Percentiles rank a stretch among this genome's conserved stretches.
phyloP scores from a whole-genome alignment of 2,113 vertebrate species.

The Gnathonemus echidnorhynchus region DNA sequence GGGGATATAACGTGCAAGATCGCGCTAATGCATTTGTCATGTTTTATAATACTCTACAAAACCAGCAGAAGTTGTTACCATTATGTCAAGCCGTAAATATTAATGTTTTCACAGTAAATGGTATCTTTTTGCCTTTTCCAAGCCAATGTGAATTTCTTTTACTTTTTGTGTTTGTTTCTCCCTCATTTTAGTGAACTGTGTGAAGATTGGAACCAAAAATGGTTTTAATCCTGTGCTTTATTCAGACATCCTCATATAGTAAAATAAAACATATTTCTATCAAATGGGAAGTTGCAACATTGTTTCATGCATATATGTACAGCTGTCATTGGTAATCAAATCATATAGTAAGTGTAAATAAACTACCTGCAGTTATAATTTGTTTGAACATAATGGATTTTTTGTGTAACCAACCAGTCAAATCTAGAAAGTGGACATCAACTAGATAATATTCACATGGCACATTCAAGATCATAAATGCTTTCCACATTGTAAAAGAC shows the following conservation, averaged over 20 bases:
- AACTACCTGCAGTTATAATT: neutral
- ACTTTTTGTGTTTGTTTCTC: neutral
- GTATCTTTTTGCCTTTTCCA: neutral
- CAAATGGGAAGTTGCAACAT: neutral
- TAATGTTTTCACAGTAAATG: neutral
- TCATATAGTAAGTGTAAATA: neutral
- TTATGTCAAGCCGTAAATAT: neutral
- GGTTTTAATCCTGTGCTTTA: conserved; percentile 24
- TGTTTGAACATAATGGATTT: neutral
- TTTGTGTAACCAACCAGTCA: neutral
- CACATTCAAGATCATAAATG: neutral
- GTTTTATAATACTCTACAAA: conserved; percentile 33
- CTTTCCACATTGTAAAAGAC: neutral
- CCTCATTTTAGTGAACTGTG: neutral
- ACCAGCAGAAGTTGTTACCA: conserved; percentile 40
- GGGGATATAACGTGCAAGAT: conserved; percentile 24
- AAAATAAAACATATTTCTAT: neutral
- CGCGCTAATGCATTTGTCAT: conserved; percentile 46
- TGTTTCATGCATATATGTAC: neutral
- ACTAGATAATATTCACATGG: neutral
- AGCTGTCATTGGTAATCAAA: neutral
- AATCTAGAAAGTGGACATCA: neutral
- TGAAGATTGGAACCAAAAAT: conserved; percentile 23
- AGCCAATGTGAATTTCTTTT: neutral
- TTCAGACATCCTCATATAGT: neutral